A percentile compares a stretch with the other conserved stretches of the same genome.
Conservation (phyloP, 2,797 vertebrate genomes). For the Manis pentadactyla region DNA sequence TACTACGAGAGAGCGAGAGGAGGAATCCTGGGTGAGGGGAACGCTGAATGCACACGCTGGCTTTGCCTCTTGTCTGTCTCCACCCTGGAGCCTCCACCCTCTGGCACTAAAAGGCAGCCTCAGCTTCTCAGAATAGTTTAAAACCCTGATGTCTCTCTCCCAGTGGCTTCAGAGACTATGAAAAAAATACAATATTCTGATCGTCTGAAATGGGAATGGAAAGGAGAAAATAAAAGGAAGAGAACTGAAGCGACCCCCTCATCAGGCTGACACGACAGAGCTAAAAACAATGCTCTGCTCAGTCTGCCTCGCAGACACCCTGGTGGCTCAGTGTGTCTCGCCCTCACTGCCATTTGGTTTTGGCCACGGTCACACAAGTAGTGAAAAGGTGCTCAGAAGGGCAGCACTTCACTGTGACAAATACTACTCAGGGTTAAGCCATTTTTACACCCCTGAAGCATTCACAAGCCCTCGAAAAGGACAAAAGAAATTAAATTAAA, state of each 20-base stretch:
- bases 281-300: background rate
- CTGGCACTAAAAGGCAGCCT: background rate
- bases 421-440: conserved; percentile 8
- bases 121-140: background rate
- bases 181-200: background rate
- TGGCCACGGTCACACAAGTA: background rate
- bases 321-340: background rate
- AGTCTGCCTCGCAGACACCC: background rate
- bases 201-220: background rate
- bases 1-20: background rate
- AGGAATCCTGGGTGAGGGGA: background rate
- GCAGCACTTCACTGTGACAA: conserved; percentile 1
- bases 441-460: background rate
- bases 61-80: background rate
- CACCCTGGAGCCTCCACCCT: background rate
- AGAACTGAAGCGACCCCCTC: background rate
- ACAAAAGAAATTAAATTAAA: conserved; percentile 55
- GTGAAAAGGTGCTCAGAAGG: background rate
- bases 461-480: conserved; percentile 30
- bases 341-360: background rate
- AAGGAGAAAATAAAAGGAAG: background rate
- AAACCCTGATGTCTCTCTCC: background rate
- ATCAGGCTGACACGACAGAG: background rate
- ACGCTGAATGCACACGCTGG: background rate
- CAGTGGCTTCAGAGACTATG: background rate